These are phyloP conservation scores for Amphilophus citrinellus DNA, from an alignment of 2,113 vertebrate genomes.

Conservation along the genomic window DNA sequence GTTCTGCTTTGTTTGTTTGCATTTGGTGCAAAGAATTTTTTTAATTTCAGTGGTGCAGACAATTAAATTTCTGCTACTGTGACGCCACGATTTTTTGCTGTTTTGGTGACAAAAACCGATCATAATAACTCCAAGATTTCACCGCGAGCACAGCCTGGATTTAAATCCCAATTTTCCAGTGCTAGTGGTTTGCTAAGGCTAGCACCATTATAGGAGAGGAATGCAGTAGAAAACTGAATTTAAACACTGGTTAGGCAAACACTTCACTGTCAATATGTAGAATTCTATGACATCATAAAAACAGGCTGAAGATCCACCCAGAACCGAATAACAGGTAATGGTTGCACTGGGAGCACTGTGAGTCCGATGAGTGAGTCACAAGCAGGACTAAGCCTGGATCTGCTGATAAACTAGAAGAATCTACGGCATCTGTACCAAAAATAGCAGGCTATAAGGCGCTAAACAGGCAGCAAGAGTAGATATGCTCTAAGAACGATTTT, in stretches of 20 bases:
- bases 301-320: background rate
- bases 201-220: slow-evolving; percentile 11
- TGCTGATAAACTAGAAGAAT: slow-evolving; percentile 1
- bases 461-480: background rate
- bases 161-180: background rate
- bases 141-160: background rate
- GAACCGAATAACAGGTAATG: background rate
- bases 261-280: background rate
- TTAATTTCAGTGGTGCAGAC: background rate
- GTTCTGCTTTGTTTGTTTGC: background rate
- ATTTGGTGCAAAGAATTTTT: background rate
- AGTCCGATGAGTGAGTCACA: background rate
- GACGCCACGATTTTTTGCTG: background rate
- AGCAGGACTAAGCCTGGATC: slow-evolving; percentile 5
- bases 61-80: background rate
- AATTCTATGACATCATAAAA: background rate
- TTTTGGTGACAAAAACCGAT: slow-evolving; percentile 1
- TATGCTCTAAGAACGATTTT: background rate
- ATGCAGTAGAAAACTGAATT: background rate
- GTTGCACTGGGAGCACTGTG: background rate
- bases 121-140: background rate
- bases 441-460: background rate
- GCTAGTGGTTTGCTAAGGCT: background rate
- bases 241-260: background rate
- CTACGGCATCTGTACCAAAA: slow-evolving; percentile 2